Evolutionary conservation across 2,888 invertebrate genomes (phyloP).

Genomic region (Lochmaea capreae): DNA sequence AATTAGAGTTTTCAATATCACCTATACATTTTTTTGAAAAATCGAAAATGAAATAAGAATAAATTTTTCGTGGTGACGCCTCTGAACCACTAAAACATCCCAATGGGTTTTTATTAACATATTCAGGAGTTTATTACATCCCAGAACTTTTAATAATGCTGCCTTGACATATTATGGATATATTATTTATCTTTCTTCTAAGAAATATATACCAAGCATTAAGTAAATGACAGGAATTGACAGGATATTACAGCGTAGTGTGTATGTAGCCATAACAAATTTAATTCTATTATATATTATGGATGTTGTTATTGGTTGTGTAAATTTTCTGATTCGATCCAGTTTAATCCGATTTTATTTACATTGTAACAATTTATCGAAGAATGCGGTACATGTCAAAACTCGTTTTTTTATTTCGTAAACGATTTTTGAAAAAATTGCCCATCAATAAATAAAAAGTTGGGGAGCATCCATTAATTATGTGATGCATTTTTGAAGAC

Average conservation of each 20-base stretch:
- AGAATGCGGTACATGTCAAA: neutral
- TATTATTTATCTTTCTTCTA: slow-evolving; percentile 44
- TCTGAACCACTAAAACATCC: slow-evolving; percentile 26
- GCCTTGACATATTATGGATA: slow-evolving; percentile 38
- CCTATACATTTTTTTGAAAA: too few species aligned
- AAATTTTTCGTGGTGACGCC: neutral
- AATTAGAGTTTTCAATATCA: too few species aligned
- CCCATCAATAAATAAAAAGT: too few species aligned
- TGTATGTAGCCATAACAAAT: slow-evolving; percentile 12
- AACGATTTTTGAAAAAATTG: too few species aligned
- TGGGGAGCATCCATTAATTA: too few species aligned
- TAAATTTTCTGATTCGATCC: slow-evolving; percentile 20
- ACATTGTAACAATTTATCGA: slow-evolving; percentile 21
- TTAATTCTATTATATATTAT: slow-evolving; percentile 22
- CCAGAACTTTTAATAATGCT: slow-evolving; percentile 41
- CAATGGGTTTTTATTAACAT: slow-evolving; percentile 48
- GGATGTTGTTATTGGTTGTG: slow-evolving; percentile 16
- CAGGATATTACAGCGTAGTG: slow-evolving; percentile 7
- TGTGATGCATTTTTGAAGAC: too few species aligned
- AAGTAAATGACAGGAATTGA: slow-evolving; percentile 30
- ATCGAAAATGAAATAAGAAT: too few species aligned
- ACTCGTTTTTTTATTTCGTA: too few species aligned
- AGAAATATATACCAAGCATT: slow-evolving; percentile 38
- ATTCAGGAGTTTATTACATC: slow-evolving; percentile 48
- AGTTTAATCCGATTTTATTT: slow-evolving; percentile 20